Evolutionary conservation across 2,113 vertebrate species (phyloP).

Genomic region (Todiramphus chloris): DNA sequence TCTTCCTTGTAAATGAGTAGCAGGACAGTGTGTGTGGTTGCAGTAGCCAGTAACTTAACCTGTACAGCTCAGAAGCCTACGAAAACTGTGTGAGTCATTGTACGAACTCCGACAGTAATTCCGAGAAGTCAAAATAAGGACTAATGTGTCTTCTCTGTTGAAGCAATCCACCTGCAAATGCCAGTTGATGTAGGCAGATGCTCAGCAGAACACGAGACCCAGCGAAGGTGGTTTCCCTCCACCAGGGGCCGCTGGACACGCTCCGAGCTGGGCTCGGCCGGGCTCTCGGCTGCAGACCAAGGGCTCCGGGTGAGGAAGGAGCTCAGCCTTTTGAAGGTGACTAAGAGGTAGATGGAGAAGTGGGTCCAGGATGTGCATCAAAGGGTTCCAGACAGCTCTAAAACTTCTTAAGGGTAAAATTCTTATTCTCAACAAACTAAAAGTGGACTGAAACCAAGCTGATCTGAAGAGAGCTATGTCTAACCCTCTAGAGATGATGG

Average conservation of each 20-base stretch:
- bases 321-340: background rate
- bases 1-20: background rate
- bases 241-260: background rate
- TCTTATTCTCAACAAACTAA: background rate
- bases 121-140: background rate
- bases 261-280: background rate
- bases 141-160: background rate
- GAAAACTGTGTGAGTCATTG: rapidly evolving
- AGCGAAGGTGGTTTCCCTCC: background rate
- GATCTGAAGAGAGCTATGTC: rapidly evolving
- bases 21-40: too few relatives aligned
- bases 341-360: background rate
- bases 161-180: background rate
- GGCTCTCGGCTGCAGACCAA: rapidly evolving
- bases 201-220: background rate
- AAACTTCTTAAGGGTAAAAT: background rate
- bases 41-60: too few relatives aligned
- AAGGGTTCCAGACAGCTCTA: background rate
- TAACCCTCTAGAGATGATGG: background rate
- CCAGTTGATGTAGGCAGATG: background rate
- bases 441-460: background rate
- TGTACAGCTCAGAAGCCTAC: background rate
- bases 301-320: background rate
- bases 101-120: background rate
- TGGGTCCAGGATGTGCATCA: background rate